phyloP scores from a whole-genome alignment of 2,113 vertebrate species.

The Pangasianodon gigas region DNA sequence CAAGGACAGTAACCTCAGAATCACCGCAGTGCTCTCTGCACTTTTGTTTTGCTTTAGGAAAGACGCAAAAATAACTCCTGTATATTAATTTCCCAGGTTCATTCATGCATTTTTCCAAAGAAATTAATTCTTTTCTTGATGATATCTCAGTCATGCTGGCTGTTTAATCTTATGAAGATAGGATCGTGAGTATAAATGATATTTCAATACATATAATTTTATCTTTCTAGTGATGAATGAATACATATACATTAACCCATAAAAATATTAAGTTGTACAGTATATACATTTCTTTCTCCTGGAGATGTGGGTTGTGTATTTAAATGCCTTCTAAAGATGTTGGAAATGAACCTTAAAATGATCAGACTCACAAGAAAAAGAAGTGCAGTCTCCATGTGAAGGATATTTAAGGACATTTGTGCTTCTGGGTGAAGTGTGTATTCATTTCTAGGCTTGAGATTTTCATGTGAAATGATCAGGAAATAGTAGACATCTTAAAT shows the following conservation, averaged over 20 bases:
- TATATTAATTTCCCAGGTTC: neutral
- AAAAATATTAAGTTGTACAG: neutral
- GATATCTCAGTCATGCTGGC: neutral
- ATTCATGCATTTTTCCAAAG: neutral
- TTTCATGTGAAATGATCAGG: constrained; percentile 20
- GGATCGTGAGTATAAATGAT: neutral
- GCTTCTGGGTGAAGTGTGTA: neutral
- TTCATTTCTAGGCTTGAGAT: constrained; percentile 6
- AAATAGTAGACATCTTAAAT: constrained; percentile 13
- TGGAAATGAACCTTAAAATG: neutral
- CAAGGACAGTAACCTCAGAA: neutral
- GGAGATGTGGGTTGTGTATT: neutral
- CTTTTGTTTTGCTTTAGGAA: neutral
- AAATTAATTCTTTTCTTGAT: neutral
- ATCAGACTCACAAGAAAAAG: neutral
- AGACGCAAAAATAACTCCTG: neutral
- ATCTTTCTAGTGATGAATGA: neutral
- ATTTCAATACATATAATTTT: neutral
- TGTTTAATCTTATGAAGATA: neutral
- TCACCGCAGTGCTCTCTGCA: too few species aligned
- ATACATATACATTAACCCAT: neutral
- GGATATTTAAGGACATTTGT: neutral
- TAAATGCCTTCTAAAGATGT: neutral
- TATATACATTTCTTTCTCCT: neutral
- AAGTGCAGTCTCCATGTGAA: neutral